Conservation (phyloP, 2,113 vertebrate species). For the Eublepharis macularius region DNA sequence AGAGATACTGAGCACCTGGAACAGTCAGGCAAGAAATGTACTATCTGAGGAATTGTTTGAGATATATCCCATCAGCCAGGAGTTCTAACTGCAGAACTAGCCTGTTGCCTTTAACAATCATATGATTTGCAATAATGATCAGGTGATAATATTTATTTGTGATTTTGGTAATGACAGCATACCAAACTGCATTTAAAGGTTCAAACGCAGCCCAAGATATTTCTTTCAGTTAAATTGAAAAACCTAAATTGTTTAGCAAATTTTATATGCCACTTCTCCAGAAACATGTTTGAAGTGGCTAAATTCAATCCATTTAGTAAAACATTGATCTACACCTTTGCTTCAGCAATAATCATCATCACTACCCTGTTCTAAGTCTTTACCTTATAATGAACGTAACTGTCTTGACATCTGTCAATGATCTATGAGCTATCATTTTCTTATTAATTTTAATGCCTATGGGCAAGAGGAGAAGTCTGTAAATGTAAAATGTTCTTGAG, state of each 20-base stretch:
- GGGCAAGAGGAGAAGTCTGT: slow-evolving; percentile 47
- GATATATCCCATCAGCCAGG: too few relatives aligned
- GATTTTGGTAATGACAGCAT: neutral
- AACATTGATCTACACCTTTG: neutral
- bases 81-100: too few relatives aligned
- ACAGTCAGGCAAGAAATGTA: too few relatives aligned
- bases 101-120: neutral
- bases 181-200: neutral
- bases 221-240: neutral
- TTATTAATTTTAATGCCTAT: slow-evolving; percentile 53
- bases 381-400: slow-evolving; percentile 41
- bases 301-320: neutral
- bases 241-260: too few relatives aligned
- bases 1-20: too few relatives aligned
- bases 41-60: too few relatives aligned
- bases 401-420: slow-evolving; percentile 49
- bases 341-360: slow-evolving; percentile 22
- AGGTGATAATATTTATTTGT: neutral
- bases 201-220: neutral
- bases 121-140: neutral
- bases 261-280: too few relatives aligned
- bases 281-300: too few relatives aligned
- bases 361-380: slow-evolving; percentile 15
- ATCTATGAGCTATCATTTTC: slow-evolving; percentile 48
- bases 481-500: slow-evolving; percentile 50